Evolutionary conservation across 2,888 invertebrate species (phyloP).

Genomic region (Harpalus rubripes): DNA sequence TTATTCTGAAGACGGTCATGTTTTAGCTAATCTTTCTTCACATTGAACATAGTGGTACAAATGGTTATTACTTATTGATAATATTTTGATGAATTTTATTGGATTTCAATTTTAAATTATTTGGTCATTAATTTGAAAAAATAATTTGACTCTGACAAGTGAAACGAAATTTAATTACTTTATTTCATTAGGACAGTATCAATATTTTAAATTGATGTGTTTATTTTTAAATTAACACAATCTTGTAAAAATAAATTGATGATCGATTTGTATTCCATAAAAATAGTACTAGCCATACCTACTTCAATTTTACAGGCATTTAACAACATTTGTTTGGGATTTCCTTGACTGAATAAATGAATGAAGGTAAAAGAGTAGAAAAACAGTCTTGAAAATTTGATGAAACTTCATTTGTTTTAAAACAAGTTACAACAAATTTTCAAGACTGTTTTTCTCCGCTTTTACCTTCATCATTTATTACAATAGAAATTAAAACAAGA

Average conservation of each 20-base stretch:
- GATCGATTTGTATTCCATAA: neutral
- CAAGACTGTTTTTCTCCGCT: no score
- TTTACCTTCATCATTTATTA: no score
- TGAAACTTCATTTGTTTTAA: no score
- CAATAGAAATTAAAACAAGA: no score
- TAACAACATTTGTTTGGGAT: no score
- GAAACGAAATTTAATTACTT: conserved; percentile 35
- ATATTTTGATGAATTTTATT: conserved; percentile 27
- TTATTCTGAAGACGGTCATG: neutral
- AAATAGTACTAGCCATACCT: neutral
- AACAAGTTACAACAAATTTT: no score
- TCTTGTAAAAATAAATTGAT: conserved; percentile 2
- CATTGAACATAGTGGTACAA: no score
- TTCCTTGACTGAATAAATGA: no score
- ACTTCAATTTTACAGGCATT: no score
- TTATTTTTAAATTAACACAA: neutral
- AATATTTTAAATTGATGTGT: neutral
- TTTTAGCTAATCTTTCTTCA: no score
- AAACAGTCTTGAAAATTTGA: no score
- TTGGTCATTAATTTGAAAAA: conserved; percentile 3
- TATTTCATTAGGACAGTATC: conserved; percentile 21
- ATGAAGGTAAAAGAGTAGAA: no score
- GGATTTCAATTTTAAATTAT: conserved; percentile 35
- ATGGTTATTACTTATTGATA: conserved; percentile 12
- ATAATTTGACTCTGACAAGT: conserved; percentile 19